Base-by-base conservation (phyloP, 2,797 vertebrate genomes). In the Pristis pectinata region DNA sequence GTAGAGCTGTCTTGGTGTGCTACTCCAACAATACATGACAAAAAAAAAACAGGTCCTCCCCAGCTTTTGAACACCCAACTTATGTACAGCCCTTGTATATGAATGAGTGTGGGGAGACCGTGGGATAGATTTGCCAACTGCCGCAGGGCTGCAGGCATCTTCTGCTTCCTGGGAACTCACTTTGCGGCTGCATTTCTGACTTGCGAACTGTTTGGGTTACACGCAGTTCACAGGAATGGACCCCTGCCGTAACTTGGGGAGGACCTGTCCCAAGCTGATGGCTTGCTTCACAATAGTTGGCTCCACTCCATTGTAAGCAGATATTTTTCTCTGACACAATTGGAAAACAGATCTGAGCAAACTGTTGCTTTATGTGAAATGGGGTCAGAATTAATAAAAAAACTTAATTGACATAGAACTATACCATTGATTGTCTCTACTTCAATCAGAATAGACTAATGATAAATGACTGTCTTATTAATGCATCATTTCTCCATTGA, bases 401-500 rank as follows among this genome's bases (percentile, higher is more conserved):
- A 1, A 56, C 15, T 30, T 89, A n/a, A 89, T 89, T 89, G 85
- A 59, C 7, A 61, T 56, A 61, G 56, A 22, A n/a, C n/a, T 37
- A 49, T 34, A 53, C 41, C 30, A 93, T 74, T 93, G 92, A 74
- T 93, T 93, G 67, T 49, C 92, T 49, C 49, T 30, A 93, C 64
- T 27, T 93, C 67, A 93, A 74, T 93, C 92, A 93, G 67, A 93
- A 41, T 70, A 70, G 37, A 37, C 92, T 93, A 93, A 93, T 74
- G 92, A 74, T 93, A 93, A 93, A 72, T 93, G 67, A 74, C 92
- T 93, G 92, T 49, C 67, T 93, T 93, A 93, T 93, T 74, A 93
- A 93, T 74, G 92, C 92, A 93, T 74, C 67, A 72, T 93, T 74
- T 72, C 92, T 74, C 61, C 41, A 93, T 93, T 93, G 92, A 93